Evolutionary conservation across 37 sponge, comb jelly and placozoan species (phyloP), one percentile per base, ranked within the genome.

Genomic region (Theonella swinhoei): DNA sequence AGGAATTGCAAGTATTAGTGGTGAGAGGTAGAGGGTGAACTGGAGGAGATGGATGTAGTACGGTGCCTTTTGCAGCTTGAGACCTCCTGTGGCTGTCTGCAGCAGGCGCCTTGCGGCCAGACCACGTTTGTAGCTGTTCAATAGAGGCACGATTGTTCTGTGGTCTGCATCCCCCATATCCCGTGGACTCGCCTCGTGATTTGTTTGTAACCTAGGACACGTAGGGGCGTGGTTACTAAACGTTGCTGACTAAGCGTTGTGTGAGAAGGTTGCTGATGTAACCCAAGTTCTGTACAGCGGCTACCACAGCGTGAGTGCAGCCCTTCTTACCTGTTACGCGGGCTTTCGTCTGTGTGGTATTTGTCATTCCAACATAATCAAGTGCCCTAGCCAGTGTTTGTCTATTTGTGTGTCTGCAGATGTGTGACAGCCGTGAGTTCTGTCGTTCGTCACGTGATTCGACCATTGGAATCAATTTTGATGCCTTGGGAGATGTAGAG

Each of bases 401-500:
- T n/a, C n/a, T 33, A 69, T 69, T 30, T 26, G 1, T 8, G 32
- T 69, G 1, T 71, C 36, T 38, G 24, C 39, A 71, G n/a, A 86
- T 89, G 90, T 89, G 93, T 30, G 93, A 93, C 69, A 86, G 72
- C 35, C 80, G 89, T 28, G 93, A 93, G 47, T 89, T 93, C 74
- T 93, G 93, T 42, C 86, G 93, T 29, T 93, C 93, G 20, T 93
- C 93, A 36, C 78, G 90, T 40, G 93, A 81, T 75, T 93, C 93
- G 43, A 93, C 93, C 11, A 82, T 93, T 33, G 93, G 93, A 2
- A 83, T 93, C 42, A 93, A 93, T 83, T 89, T 93, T 19, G 93
- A 93, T 68, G 93, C 93, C 28, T 69, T 93, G 31, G 93, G 93
- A 1, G 93, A 93, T 38, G 93, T 93, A 74, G 93, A 93, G 74